Base-by-base conservation (phyloP, 2,797 vertebrate species). In the Acipenser ruthenus region DNA sequence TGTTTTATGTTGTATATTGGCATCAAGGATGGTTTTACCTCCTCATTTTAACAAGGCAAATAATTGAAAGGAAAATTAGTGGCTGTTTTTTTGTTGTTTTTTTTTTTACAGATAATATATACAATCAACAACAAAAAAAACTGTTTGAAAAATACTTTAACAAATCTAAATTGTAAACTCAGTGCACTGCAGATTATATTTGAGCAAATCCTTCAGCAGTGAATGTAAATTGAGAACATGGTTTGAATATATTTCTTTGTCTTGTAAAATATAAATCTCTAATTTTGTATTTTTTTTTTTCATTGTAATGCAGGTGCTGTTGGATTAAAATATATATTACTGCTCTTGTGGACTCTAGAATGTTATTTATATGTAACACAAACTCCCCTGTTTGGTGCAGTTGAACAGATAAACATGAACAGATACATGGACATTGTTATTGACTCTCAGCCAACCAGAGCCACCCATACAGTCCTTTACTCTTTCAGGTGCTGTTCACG, bases 21-120 rank as follows among this genome's bases (percentile, higher is more conserved):
- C 64, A 68, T 59, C 63, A 49, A 50, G 64, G 64, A 62, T 72
- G 68, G 50, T 62, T 53, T 51, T 68, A 49, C 49, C 65, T 9
- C 37, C 48, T 48, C 61, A 37, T 64, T 63, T 66, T 63, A 65
- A 67, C n/a, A 60, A 50, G 67, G 67, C 52, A 64, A 64, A 67
- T 47, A 49, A 37, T 37, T 37, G 23, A 37, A 37, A 37, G 50
- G 63, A 49, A 62, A 68, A 11, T 53, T 65, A 13, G 9, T 52
- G 23, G 62, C 2, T 37, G 51, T 6, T 63, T 15, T 59, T 37
- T 2, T 37, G 15, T 37, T 37, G 1, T 2, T 11, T 15, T 63
- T 56, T 65, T 63, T 70, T 68, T 60, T 68, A 67, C 47, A 67
- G 49, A 68, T 68, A 68, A 73, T 70, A 68, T 73, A 68, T 69